Evolutionary conservation across 2,113 vertebrate species (phyloP), one percentile per base, ranked within the genome.

Genomic region (Lynx canadensis): DNA sequence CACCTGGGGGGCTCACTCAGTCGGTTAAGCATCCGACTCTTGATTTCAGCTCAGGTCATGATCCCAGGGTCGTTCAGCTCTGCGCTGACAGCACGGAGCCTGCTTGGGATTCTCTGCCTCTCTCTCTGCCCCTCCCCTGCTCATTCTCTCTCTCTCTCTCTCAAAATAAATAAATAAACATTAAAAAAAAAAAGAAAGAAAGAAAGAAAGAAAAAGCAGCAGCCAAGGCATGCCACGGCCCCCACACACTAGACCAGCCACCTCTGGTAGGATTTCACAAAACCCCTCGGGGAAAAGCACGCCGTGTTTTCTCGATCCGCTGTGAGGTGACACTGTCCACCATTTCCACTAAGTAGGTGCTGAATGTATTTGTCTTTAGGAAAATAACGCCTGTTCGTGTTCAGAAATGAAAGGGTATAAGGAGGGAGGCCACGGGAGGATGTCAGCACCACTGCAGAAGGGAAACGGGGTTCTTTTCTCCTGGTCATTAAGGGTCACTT

Each of bases 211-310:
- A 45, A 45, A 45, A 21, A 57, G 55, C 55, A 57, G 19, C 55
- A 0, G 19, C 55, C 4, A 15, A 41, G 7, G 27, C 41, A 12
- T 1, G 29, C 13, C 1, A 15, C 16, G 7, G 68, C 45, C 23
- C 71, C n/a, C 12, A 2, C 21, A 23, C 13, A 5, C 4, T 0
- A 33, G 68, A n/a, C 83, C 31, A 3, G 8, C 31, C 23, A 3
- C 29, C 52, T 79, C 69, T 2, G 78, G 38, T 2, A 36, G 41
- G 50, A 25, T 5, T 19, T 36, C 60, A 27, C 84, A 7, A 31
- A 8, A 7, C 0, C 23, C 41, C 38, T 41, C 0, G 21, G 16
- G 50, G 57, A 41, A 19, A 48, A 25, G 16, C 16, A 4, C 0
- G 0, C 3, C 0, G 18, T 3, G 1, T 50, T 19, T 73, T 36